A percentile compares a stretch with the other conserved stretches of the same genome.
Conservation (phyloP, 2,888 invertebrate species). For the Sinopyrophorus schimmeli region DNA sequence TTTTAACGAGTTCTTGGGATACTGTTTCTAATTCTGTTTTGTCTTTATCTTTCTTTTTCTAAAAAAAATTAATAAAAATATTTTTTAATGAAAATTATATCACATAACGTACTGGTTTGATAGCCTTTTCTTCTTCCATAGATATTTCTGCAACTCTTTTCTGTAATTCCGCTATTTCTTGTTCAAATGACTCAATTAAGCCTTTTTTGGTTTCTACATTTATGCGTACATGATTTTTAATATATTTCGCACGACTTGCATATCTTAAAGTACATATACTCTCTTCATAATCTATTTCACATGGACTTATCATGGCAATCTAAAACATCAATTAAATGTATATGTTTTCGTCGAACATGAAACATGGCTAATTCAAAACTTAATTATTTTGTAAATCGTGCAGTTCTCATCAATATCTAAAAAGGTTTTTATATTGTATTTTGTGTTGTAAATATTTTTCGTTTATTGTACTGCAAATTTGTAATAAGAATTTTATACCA, state of each 20-base stretch:
- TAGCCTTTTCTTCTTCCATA: conserved; percentile 46
- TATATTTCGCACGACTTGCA: conserved; percentile 97
- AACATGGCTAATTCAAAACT: no score
- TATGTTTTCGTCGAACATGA: no score
- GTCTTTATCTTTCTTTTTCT: conserved; percentile 36
- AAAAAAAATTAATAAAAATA: conserved; percentile 10
- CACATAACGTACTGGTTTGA: conserved; percentile 36
- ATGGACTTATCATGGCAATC: conserved; percentile 98
- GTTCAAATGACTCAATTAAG: conserved; percentile 90
- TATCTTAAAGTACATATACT: conserved; percentile 95
- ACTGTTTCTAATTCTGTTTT: conserved; percentile 35
- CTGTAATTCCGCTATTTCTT: conserved; percentile 91
- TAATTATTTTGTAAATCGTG: no score
- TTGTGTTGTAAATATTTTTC: no score
- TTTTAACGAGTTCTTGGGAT: conserved; percentile 49
- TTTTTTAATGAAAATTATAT: conserved; percentile 6
- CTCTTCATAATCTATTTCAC: conserved; percentile 95
- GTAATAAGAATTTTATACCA: no score
- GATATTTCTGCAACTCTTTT: conserved; percentile 66
- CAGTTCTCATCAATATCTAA: no score
- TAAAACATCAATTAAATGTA: conserved; percentile 50
- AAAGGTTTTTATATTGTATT: no score
- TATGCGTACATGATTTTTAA: conserved; percentile 92
- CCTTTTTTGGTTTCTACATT: conserved; percentile 99
- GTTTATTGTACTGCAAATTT: no score